phyloP scores from a whole-genome alignment of 2,797 vertebrate genomes.

The Amblyraja radiata region DNA sequence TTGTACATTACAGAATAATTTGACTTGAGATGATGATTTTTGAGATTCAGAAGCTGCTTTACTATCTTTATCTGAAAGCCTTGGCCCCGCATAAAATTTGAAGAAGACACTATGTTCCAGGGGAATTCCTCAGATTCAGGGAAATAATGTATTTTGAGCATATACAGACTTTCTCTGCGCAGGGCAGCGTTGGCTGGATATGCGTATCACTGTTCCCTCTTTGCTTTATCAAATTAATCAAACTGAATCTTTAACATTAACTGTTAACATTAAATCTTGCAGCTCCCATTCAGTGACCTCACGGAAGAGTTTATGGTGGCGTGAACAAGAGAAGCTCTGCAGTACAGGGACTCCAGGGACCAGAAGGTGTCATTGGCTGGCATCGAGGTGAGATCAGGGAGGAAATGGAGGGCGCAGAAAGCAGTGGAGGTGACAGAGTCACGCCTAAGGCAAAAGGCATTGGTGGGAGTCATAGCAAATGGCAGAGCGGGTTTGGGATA shows the following conservation, averaged over 20 bases:
- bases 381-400: too few relatives aligned
- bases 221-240: not conserved
- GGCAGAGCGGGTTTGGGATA: too few relatives aligned
- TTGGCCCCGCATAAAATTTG: not conserved
- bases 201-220: not conserved
- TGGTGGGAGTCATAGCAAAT: too few relatives aligned
- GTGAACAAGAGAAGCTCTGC: too few relatives aligned
- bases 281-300: too few relatives aligned
- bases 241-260: not conserved
- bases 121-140: not conserved
- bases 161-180: not conserved
- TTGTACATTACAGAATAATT: not conserved
- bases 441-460: too few relatives aligned
- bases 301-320: too few relatives aligned
- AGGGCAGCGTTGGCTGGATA: not conserved
- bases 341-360: too few relatives aligned
- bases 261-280: not conserved
- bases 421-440: too few relatives aligned
- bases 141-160: not conserved
- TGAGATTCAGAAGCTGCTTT: not conserved
- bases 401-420: too few relatives aligned
- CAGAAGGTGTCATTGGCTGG: too few relatives aligned
- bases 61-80: not conserved
- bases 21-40: not conserved
- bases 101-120: not conserved